Evolutionary conservation across 2,113 vertebrate species (phyloP).

Genomic region (Chionis minor): DNA sequence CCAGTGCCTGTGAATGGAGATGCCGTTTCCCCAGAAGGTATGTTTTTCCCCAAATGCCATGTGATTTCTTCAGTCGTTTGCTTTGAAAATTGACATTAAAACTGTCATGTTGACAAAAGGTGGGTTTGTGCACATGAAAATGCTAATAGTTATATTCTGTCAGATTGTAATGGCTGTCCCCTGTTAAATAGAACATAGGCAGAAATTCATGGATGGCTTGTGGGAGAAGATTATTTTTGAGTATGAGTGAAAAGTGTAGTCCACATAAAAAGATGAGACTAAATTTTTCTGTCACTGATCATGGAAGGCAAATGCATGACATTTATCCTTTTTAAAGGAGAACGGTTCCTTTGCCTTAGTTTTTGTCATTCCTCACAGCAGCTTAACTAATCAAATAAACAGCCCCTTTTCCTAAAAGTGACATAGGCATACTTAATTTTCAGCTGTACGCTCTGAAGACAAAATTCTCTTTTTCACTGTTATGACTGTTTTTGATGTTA

Average conservation of each 20-base stretch:
- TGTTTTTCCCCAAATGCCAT: neutral
- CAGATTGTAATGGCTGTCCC: neutral
- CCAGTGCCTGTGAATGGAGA: conserved; percentile 55
- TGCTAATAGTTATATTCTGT: neutral
- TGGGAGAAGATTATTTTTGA: neutral
- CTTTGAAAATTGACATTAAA: neutral
- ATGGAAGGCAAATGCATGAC: neutral
- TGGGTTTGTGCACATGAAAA: neutral
- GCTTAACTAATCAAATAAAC: neutral
- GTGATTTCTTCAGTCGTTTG: neutral
- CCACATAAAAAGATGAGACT: neutral
- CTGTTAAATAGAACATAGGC: neutral
- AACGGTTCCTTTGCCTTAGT: neutral
- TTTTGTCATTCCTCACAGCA: neutral
- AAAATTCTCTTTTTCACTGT: neutral
- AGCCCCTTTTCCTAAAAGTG: neutral
- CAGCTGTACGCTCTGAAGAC: neutral
- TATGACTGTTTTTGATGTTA: neutral
- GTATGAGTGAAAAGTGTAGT: neutral
- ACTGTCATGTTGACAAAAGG: neutral
- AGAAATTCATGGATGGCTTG: neutral
- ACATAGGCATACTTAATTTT: neutral
- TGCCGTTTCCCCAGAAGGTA: conserved; percentile 79
- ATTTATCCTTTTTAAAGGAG: neutral
- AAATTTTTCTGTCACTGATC: neutral